A percentile compares a stretch with the other conserved stretches of the same genome.
These are phyloP conservation scores for Chouioia cunea DNA, from an alignment of 2,888 invertebrate species.

Conservation along the genomic window DNA sequence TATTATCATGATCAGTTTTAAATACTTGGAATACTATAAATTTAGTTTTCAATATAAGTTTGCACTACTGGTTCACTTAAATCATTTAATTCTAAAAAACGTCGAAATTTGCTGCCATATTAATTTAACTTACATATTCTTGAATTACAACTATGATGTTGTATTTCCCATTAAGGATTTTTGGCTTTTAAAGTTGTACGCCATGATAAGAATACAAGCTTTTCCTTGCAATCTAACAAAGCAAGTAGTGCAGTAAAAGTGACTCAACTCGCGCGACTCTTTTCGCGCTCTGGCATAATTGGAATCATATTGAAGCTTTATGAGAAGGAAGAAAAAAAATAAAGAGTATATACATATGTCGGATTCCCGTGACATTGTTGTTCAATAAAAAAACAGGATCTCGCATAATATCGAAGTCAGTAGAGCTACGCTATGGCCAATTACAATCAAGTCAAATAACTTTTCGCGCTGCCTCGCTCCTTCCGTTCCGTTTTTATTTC, in stretches of 20 bases:
- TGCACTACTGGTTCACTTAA: no score
- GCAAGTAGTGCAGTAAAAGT: constrained; percentile 46
- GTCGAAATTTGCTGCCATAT: no score
- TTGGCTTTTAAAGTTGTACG: no score
- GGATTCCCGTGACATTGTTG: constrained; percentile 32
- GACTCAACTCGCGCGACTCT: constrained; percentile 19
- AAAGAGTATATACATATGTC: constrained; percentile 2
- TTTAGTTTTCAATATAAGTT: no score
- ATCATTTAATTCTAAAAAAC: no score
- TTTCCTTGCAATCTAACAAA: constrained; percentile 14
- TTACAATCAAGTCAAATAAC: constrained; percentile 32
- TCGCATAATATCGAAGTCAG: constrained; percentile 36
- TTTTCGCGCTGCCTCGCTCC: neutral
- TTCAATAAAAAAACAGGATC: constrained; percentile 33
- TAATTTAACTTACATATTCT: no score
- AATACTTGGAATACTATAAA: no score
- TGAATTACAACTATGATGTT: no score
- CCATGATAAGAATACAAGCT: no score
- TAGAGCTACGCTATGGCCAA: constrained; percentile 7
- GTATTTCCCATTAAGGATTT: no score
- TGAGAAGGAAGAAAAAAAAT: constrained; percentile 23
- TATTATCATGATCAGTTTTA: no score
- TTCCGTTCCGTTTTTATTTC: constrained; percentile 40
- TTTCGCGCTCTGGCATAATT: constrained; percentile 10
- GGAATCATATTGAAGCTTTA: neutral